Percentiles rank a stretch among this genome's conserved stretches.
Evolutionary conservation across 1,140 invertebrate species (phyloP).

Genomic region (Physella acuta): DNA sequence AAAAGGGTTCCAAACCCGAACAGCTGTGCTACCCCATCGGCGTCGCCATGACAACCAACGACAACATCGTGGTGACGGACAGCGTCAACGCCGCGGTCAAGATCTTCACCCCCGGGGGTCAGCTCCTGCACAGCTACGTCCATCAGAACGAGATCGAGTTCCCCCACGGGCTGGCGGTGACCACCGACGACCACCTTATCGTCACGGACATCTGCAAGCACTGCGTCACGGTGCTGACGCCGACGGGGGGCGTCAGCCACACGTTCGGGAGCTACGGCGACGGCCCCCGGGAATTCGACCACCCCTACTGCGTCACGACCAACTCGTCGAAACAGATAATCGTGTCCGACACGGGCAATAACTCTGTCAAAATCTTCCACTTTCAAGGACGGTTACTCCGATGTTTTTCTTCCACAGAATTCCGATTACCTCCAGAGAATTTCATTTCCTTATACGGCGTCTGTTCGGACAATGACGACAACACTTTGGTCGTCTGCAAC

Average conservation of each 20-base stretch:
- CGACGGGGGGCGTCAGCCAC: conserved; percentile 39
- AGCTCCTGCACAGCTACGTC: conserved; percentile 30
- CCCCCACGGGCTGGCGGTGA: conserved; percentile 48
- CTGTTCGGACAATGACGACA: conserved; percentile 49
- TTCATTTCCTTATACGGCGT: conserved; percentile 48
- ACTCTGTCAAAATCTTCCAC: conserved; percentile 53
- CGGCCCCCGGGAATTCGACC: conserved; percentile 45
- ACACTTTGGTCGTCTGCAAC: conserved; percentile 53
- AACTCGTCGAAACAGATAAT: conserved; percentile 53
- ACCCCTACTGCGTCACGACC: conserved; percentile 53
- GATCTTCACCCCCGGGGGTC: conserved; percentile 43
- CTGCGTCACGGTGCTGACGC: conserved; percentile 38
- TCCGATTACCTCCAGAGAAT: conserved; percentile 39
- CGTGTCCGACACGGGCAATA: conserved; percentile 54
- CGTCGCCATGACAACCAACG: conserved; percentile 50
- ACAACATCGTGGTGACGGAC: conserved; percentile 51
- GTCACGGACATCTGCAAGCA: conserved; percentile 54
- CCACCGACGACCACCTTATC: conserved; percentile 40
- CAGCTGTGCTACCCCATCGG: conserved; percentile 52
- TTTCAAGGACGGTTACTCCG: conserved; percentile 50
- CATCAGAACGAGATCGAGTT: conserved; percentile 40
- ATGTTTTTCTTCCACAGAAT: conserved; percentile 43
- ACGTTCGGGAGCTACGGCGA: conserved; percentile 51
- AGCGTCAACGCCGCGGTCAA: conserved; percentile 53
- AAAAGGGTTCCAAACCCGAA: conserved; percentile 39